Conservation (phyloP, 37 sponge, comb jelly and placozoan species). For the Lycopodina hypogea region DNA sequence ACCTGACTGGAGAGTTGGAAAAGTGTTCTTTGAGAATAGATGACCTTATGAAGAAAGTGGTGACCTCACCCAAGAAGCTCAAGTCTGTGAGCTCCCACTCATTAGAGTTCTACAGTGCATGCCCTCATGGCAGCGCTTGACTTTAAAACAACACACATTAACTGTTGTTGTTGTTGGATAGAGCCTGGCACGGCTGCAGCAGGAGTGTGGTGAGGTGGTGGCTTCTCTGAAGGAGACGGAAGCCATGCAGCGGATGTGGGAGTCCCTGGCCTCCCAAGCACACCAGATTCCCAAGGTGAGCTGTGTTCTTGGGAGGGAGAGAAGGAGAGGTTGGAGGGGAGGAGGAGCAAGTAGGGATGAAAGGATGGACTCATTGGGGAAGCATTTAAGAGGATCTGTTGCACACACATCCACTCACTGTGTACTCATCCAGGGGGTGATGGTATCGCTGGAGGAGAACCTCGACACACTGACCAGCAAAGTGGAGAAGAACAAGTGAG, state of each 20-base stretch:
- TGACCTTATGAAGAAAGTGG: constrained; percentile 15
- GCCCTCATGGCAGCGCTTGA: neutral
- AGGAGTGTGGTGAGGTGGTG: neutral
- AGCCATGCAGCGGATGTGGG: constrained; percentile 7
- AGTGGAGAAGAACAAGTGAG: constrained; percentile 10
- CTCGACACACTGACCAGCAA: neutral
- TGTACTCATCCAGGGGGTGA: neutral
- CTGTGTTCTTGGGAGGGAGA: neutral
- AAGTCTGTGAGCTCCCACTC: constrained; percentile 4
- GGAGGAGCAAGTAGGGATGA: too few species aligned
- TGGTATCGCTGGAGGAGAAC: constrained; percentile 9
- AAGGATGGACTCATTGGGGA: too few species aligned
- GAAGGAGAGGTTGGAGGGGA: neutral
- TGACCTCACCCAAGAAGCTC: constrained; percentile 24
- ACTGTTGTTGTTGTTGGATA: neutral
- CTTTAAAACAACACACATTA: neutral
- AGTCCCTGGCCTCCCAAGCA: constrained; percentile 20
- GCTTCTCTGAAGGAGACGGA: neutral
- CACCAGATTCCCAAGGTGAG: constrained; percentile 18
- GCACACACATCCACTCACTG: neutral
- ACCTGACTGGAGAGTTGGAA: neutral
- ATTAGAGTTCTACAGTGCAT: too few species aligned
- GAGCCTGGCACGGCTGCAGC: neutral
- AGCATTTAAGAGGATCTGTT: too few species aligned
- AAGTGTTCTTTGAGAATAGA: constrained; percentile 8